phyloP scores from a whole-genome alignment of 2,888 invertebrate species.

The Hirtodrosophila histrioides region DNA sequence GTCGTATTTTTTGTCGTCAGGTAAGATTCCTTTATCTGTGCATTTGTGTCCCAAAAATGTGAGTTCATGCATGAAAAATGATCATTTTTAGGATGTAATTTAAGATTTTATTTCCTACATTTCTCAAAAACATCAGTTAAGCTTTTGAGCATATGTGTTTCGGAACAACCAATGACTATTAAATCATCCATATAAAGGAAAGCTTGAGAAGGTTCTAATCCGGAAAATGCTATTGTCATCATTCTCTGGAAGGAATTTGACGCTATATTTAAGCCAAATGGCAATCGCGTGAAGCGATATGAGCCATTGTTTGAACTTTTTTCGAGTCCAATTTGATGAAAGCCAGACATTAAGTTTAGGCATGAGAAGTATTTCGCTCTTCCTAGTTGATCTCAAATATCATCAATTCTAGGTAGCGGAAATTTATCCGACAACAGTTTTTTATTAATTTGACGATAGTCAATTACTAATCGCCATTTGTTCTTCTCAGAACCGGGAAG shows the following conservation, averaged over 20 bases:
- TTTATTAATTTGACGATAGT: slow-evolving; percentile 8
- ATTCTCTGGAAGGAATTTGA: slow-evolving; percentile 5
- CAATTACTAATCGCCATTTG: slow-evolving; percentile 9
- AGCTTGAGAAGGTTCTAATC: slow-evolving; percentile 3
- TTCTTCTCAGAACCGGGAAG: neutral
- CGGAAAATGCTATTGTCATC: slow-evolving; percentile 15
- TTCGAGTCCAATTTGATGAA: slow-evolving; percentile 9
- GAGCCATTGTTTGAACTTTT: slow-evolving; percentile 10
- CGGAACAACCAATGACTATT: slow-evolving; percentile 15
- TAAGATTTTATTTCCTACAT: slow-evolving; percentile 3
- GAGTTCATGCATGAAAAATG: slow-evolving; percentile 4
- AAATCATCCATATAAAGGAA: slow-evolving; percentile 16
- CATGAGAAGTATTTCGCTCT: slow-evolving; percentile 8
- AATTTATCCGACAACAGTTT: slow-evolving; percentile 7
- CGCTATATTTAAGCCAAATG: slow-evolving; percentile 2
- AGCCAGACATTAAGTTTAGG: slow-evolving; percentile 6
- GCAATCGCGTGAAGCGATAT: slow-evolving; percentile 14
- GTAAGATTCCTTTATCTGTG: slow-evolving; percentile 2
- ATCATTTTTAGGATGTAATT: slow-evolving; percentile 8
- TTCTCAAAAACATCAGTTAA: slow-evolving; percentile 14
- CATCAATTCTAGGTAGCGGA: slow-evolving; percentile 6
- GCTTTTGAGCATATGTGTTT: slow-evolving; percentile 15
- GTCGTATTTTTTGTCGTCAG: slow-evolving; percentile 7
- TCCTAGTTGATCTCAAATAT: slow-evolving; percentile 6
- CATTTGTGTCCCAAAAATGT: slow-evolving; percentile 2